Evolutionary conservation across 2,113 vertebrate genomes (phyloP), one percentile per base, ranked within the genome.

Genomic region (Herpailurus yagouaroundi): DNA sequence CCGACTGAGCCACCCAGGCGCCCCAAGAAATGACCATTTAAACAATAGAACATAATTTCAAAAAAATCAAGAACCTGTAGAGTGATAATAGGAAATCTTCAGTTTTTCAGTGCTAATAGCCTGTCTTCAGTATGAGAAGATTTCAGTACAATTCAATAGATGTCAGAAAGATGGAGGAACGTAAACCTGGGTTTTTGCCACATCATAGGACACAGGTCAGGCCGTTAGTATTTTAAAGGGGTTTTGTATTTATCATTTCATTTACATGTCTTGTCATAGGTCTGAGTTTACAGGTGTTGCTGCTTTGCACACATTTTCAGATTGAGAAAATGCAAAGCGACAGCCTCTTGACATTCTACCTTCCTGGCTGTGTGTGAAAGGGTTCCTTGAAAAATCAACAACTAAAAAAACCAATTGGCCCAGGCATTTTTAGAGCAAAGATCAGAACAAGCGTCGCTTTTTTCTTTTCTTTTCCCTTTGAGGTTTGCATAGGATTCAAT

Each of bases 371-470:
- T 68, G 4, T 0, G 88, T 57, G 88, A 92, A 97, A 95, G 71
- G 10, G 57, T 83, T 77, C 45, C 81, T 93, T 97, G 69, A 93
- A 97, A 97, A 97, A 84, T 69, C 91, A 97, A 85, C 77, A 95
- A 33, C 91, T 97, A 60, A 89, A 88, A 88, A 90, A 71, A 68
- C n/a, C 91, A 86, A 94, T 95, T 60, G 95, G 74, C 85, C 88
- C 25, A 4, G 77, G 41, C 90, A 68, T 66, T 91, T 97, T 95
- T 45, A 92, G 94, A 95, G 87, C 90, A 96, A 94, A 85, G 50
- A 96, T 81, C 76, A 91, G 94, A 94, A 93, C 82, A 88, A 90
- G 74, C 0, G 0, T 33, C 93, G 85, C 79, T 41, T 83, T 83
- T 95, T 92, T 86, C 93, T 85, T 83, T 95, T 57, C 88, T 96